Base-by-base conservation (phyloP, 2,888 invertebrate genomes). In the Noctua pronuba region DNA sequence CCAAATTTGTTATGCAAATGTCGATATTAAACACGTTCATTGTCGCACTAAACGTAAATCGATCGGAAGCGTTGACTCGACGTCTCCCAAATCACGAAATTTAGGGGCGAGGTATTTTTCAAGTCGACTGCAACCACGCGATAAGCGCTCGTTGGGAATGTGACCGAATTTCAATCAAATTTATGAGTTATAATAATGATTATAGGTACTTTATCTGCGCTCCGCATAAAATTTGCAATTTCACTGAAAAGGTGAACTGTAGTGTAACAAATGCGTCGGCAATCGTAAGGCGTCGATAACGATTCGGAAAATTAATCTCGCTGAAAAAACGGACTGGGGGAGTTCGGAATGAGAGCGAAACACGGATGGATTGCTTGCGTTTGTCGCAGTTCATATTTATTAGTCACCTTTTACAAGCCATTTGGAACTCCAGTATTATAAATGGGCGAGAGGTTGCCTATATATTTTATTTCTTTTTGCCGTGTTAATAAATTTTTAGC, bases 161-260 rank as follows among this genome's bases (percentile, higher is more conserved):
- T 96, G 94, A 96, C 96, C 95, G 94, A 96, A 96, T 95, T 96
- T 96, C 96, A 96, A 96, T 96, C 95, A 95, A 96, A 96, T 96
- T 96, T 96, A 96, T 96, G 95, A 96, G 92, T 96, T 96, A 96
- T 95, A 94, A 96, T 96, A 96, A 96, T 96, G 95, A 96, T 96
- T 95, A 95, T 95, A 95, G 95, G 95, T 93, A 94, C 94, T 95
- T 96, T 96, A 96, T 96, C 96, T 91, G 92, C 88, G 93, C 91
- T 91, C 83, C 94, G 95, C 96, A 95, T 95, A 94, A 95, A 95
- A 96, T 96, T 96, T 95, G 94, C 95, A 95, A 96, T 96, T 95
- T 94, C 91, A 94, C 90, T 95, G 95, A 96, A 96, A 96, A 96
- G 96, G 95, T 96, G 96, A 95, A 95, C 92, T 96, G 95, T 95